Evolutionary conservation across 1,140 invertebrate species (phyloP).

Genomic region (Pseudachorutes palmiensis): DNA sequence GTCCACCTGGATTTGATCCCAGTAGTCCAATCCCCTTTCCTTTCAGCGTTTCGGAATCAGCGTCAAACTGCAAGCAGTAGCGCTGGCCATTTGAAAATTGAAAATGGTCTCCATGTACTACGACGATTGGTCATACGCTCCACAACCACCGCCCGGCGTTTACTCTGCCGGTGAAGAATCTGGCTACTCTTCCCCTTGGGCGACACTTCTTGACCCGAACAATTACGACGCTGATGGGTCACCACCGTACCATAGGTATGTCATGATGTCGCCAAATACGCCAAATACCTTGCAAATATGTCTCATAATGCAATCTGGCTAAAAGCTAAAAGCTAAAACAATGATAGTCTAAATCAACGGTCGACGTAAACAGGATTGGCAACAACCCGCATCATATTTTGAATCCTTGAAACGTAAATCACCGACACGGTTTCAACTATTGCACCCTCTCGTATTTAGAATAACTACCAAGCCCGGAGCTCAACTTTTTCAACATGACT

Average conservation of each 20-base stretch:
- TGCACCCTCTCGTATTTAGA: too few relatives aligned
- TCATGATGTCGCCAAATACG: neutral
- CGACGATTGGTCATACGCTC: slow-evolving; percentile 23
- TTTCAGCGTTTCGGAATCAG: neutral
- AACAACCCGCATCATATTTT: too few relatives aligned
- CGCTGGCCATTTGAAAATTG: neutral
- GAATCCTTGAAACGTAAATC: too few relatives aligned
- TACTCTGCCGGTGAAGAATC: slow-evolving; percentile 9
- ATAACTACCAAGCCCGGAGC: too few relatives aligned
- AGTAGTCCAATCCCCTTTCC: neutral
- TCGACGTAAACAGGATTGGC: too few relatives aligned
- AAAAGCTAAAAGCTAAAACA: too few relatives aligned
- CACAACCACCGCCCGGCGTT: slow-evolving; percentile 6
- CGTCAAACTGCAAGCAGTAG: neutral
- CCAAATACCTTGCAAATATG: too few relatives aligned
- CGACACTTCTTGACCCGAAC: slow-evolving; percentile 4
- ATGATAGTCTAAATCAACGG: too few relatives aligned
- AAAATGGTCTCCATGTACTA: slow-evolving; percentile 16
- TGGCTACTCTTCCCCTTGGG: slow-evolving; percentile 19
- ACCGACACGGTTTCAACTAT: too few relatives aligned
- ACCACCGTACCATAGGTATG: neutral
- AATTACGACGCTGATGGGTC: slow-evolving; percentile 22
- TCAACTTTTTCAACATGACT: too few relatives aligned
- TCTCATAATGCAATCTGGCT: too few relatives aligned
- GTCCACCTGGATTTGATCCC: neutral